These are phyloP conservation scores for Zosterops hypoxanthus DNA, from an alignment of 2,113 vertebrate genomes.

Conservation along the genomic window DNA sequence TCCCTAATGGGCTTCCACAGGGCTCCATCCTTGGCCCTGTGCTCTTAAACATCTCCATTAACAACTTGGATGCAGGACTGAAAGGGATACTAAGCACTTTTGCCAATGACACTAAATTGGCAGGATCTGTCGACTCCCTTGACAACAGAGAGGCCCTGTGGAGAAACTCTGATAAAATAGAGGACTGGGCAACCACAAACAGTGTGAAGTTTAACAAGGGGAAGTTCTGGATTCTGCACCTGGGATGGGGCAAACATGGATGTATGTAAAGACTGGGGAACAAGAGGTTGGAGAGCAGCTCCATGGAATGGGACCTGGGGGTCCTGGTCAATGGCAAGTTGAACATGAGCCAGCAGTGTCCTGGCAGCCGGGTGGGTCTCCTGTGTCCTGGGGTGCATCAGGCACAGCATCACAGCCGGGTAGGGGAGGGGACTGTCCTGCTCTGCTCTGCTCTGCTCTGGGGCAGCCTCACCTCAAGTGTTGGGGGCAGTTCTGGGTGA, in stretches of 20 bases:
- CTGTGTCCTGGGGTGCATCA: fast-evolving
- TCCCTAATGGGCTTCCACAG: neutral
- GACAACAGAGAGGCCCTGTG: neutral
- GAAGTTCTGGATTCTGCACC: neutral
- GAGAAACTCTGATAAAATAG: neutral
- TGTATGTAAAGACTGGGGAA: no score
- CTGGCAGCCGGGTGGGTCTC: neutral
- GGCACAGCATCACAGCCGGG: fast-evolving
- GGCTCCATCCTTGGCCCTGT: neutral
- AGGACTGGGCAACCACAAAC: neutral
- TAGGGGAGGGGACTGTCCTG: neutral
- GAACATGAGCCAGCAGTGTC: fast-evolving
- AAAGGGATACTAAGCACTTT: neutral
- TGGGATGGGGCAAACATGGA: neutral
- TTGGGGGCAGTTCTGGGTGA: neutral
- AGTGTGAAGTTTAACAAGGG: neutral
- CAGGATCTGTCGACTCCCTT: fast-evolving
- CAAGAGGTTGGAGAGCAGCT: neutral
- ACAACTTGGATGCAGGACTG: neutral
- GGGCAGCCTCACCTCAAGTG: fast-evolving
- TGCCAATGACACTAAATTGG: neutral
- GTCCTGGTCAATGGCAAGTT: fast-evolving
- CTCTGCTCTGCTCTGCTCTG: neutral
- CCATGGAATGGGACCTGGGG: neutral
- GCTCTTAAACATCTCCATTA: neutral